phyloP scores from a whole-genome alignment of 2,797 vertebrate genomes.

The Streptopelia turtur region DNA sequence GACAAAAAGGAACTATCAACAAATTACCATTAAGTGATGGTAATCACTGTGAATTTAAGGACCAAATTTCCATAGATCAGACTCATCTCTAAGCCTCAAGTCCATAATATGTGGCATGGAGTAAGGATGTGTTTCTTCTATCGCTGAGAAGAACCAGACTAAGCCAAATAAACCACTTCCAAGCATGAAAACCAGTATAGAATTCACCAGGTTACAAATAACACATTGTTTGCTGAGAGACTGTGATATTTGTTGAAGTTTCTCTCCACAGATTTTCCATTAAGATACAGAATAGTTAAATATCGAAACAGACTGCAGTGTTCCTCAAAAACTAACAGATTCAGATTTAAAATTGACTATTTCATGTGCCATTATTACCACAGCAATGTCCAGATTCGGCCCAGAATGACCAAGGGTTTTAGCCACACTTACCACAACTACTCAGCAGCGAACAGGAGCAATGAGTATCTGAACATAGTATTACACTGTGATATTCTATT shows the following conservation, averaged over 20 bases:
- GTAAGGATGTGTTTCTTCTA: background rate
- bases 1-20: background rate
- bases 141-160: background rate
- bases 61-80: background rate
- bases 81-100: background rate
- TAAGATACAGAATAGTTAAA: fast-evolving
- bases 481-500: background rate
- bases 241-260: background rate
- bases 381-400: background rate
- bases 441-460: background rate
- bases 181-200: background rate
- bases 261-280: background rate
- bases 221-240: background rate
- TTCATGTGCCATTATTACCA: background rate
- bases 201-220: background rate
- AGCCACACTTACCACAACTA: background rate
- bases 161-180: background rate
- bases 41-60: background rate
- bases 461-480: background rate
- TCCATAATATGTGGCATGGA: background rate
- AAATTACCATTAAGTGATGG: fast-evolving
- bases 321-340: background rate
- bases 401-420: background rate
- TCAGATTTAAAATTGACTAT: background rate
- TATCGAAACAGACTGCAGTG: background rate